phyloP scores from a whole-genome alignment of 2,888 invertebrate species.

The Hypsopygia costalis region DNA sequence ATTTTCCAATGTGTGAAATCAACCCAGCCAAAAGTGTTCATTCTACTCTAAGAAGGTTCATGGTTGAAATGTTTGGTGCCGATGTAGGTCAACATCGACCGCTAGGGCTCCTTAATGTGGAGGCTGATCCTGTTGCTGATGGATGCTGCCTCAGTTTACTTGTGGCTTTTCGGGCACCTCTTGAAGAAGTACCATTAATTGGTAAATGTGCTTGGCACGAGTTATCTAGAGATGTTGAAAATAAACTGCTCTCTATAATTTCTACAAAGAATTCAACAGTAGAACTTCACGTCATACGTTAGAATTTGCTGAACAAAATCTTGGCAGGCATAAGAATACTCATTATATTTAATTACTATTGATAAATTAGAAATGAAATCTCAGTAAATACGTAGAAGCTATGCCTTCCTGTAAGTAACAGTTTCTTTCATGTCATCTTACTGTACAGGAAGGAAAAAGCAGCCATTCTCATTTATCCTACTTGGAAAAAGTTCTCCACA shows the following conservation, averaged over 20 bases:
- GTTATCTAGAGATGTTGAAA: constrained; percentile 84
- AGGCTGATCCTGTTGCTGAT: constrained; percentile 83
- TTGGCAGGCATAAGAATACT: constrained; percentile 21
- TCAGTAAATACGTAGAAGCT: too few relatives aligned
- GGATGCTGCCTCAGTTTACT: constrained; percentile 91
- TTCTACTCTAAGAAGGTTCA: constrained; percentile 92
- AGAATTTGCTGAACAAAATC: constrained; percentile 28
- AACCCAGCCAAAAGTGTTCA: constrained; percentile 92
- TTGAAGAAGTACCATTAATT: constrained; percentile 92
- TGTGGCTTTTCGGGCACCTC: constrained; percentile 90
- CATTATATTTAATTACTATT: constrained; percentile 11
- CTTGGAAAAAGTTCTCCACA: neutral
- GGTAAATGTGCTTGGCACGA: constrained; percentile 96
- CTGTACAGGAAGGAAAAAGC: too few relatives aligned
- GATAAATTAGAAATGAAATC: constrained; percentile 3
- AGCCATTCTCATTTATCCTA: too few relatives aligned
- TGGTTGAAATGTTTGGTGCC: constrained; percentile 95
- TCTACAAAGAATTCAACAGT: constrained; percentile 88
- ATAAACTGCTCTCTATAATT: constrained; percentile 83
- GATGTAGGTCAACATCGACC: constrained; percentile 92
- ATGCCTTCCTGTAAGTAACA: too few relatives aligned
- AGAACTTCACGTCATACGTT: constrained; percentile 91
- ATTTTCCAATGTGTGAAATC: constrained; percentile 93
- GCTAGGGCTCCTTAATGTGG: constrained; percentile 88
- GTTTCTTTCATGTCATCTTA: too few relatives aligned